phyloP scores from a whole-genome alignment of 2,888 invertebrate species.

The Stenurella melanura region DNA sequence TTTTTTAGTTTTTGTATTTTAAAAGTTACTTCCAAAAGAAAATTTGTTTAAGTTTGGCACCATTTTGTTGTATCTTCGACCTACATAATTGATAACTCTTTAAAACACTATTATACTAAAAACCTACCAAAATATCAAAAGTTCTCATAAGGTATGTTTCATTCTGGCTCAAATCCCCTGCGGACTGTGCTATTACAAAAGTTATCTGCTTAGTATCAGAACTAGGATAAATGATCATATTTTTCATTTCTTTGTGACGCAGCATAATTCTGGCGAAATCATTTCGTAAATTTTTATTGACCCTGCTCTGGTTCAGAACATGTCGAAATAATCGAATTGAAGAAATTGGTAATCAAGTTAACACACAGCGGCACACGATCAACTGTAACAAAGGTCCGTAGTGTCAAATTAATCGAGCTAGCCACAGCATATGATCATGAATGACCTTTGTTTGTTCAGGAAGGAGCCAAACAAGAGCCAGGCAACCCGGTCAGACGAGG shows the following conservation, averaged over 20 bases:
- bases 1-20: too few relatives aligned
- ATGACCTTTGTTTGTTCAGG: slow-evolving; percentile 49
- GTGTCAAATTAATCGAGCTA: slow-evolving; percentile 38
- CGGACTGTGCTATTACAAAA: too few relatives aligned
- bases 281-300: slow-evolving; percentile 7
- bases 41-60: too few relatives aligned
- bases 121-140: too few relatives aligned
- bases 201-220: too few relatives aligned
- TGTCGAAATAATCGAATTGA: slow-evolving; percentile 7
- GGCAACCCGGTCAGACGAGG: slow-evolving; percentile 54
- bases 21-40: too few relatives aligned
- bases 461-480: slow-evolving; percentile 43
- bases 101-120: too few relatives aligned
- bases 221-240: neutral
- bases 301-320: slow-evolving; percentile 21
- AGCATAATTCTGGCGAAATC: neutral
- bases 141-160: too few relatives aligned
- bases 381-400: slow-evolving; percentile 10
- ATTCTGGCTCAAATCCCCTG: too few relatives aligned
- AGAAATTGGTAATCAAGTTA: slow-evolving; percentile 14
- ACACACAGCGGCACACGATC: slow-evolving; percentile 21
- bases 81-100: too few relatives aligned
- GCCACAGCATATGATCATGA: slow-evolving; percentile 40
- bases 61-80: too few relatives aligned
- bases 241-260: slow-evolving; percentile 5